These are phyloP conservation scores for Planiliza haematocheilus DNA, from an alignment of 2,113 vertebrate genomes.

Conservation along the genomic window DNA sequence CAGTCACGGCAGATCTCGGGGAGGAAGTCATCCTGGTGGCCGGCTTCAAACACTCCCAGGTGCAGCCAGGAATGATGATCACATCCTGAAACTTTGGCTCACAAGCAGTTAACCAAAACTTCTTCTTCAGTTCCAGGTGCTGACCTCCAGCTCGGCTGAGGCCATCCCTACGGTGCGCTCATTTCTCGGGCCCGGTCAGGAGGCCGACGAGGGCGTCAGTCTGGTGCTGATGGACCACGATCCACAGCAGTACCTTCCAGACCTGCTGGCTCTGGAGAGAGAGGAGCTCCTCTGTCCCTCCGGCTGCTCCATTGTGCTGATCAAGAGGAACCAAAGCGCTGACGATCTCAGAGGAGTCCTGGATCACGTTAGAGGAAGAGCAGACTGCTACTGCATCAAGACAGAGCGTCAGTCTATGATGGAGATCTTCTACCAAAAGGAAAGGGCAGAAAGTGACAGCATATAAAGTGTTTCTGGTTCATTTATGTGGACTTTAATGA, in stretches of 20 bases:
- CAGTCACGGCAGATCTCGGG: slow-evolving; percentile 64
- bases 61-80: background rate
- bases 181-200: slow-evolving; percentile 19
- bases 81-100: background rate
- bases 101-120: too few relatives aligned
- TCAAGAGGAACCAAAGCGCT: slow-evolving; percentile 39
- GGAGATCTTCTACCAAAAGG: slow-evolving; percentile 54
- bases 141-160: slow-evolving; percentile 68
- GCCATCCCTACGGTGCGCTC: slow-evolving; percentile 61
- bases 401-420: slow-evolving; percentile 15
- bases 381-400: slow-evolving; percentile 47
- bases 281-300: slow-evolving; percentile 60
- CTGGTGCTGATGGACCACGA: slow-evolving; percentile 81
- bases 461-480: background rate
- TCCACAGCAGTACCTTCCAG: slow-evolving; percentile 69
- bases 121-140: slow-evolving; percentile 77
- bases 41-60: slow-evolving; percentile 76
- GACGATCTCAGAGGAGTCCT: slow-evolving; percentile 39
- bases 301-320: slow-evolving; percentile 72
- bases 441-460: background rate
- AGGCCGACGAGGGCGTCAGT: slow-evolving; percentile 23
- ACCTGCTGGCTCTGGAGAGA: slow-evolving; percentile 72
- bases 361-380: slow-evolving; percentile 45
- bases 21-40: slow-evolving; percentile 82
- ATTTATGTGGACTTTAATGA: background rate